Evolutionary conservation across 1,140 invertebrate genomes (phyloP).

Genomic region (Amphibalanus amphitrite): DNA sequence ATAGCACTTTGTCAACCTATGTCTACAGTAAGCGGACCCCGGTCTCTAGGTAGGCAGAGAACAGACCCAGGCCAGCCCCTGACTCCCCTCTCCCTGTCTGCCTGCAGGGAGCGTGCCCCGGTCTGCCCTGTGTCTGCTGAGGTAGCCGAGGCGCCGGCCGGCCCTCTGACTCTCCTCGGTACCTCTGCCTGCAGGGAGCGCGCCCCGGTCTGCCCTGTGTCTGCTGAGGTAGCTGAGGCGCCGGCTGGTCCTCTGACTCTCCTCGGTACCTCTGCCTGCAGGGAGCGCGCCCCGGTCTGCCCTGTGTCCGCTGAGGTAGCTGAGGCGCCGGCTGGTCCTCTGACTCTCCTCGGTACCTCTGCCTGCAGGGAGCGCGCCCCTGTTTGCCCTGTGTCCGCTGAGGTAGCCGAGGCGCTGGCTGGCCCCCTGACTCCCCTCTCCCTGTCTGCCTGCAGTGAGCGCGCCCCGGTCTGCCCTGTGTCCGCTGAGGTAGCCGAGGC

Average conservation of each 20-base stretch:
- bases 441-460: background rate
- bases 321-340: constrained; percentile 22
- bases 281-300: background rate
- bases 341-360: constrained; percentile 30
- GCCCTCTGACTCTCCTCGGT: too few species aligned
- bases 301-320: background rate
- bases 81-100: too few species aligned
- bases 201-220: background rate
- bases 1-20: too few species aligned
- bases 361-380: background rate
- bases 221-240: background rate
- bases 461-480: background rate
- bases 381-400: background rate
- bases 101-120: background rate
- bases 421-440: too few species aligned
- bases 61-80: too few species aligned
- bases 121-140: background rate
- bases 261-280: background rate
- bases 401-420: background rate
- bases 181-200: background rate
- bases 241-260: constrained; percentile 33
- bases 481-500: background rate
- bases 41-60: too few species aligned
- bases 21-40: too few species aligned
- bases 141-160: background rate